phyloP scores from a whole-genome alignment of 2,888 invertebrate genomes.

The Acheta domesticus region DNA sequence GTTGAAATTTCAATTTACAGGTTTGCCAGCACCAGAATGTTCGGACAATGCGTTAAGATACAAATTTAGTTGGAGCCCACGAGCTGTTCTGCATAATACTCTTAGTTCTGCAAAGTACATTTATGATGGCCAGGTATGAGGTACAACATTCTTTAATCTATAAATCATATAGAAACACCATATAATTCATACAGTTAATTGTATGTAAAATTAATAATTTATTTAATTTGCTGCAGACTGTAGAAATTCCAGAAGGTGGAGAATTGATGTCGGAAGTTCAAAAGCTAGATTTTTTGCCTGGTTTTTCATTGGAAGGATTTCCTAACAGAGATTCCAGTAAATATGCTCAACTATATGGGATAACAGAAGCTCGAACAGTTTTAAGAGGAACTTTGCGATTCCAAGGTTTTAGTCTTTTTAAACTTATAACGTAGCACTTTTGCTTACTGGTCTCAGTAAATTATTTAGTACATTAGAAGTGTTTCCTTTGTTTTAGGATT shows the following conservation, averaged over 20 bases:
- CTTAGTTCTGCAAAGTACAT: slow-evolving; percentile 85
- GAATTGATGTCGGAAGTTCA: slow-evolving; percentile 79
- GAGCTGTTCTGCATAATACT: slow-evolving; percentile 87
- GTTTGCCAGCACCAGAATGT: slow-evolving; percentile 94
- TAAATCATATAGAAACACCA: no score
- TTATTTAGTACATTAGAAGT: neutral
- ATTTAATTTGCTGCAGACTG: neutral
- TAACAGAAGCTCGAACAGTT: slow-evolving; percentile 81
- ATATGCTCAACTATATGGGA: slow-evolving; percentile 83
- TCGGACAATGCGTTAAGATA: slow-evolving; percentile 87
- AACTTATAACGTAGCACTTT: neutral
- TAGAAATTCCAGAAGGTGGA: slow-evolving; percentile 82
- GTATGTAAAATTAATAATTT: neutral
- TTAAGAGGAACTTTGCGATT: slow-evolving; percentile 92
- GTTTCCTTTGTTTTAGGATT: slow-evolving; percentile 60
- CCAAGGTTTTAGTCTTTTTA: slow-evolving; percentile 51
- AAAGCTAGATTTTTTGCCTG: slow-evolving; percentile 86
- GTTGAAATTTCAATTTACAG: slow-evolving; percentile 44
- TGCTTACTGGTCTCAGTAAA: neutral
- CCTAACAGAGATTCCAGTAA: slow-evolving; percentile 94
- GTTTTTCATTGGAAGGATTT: slow-evolving; percentile 93
- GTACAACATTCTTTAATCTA: neutral
- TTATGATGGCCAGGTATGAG: slow-evolving; percentile 67
- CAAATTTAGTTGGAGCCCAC: slow-evolving; percentile 96
- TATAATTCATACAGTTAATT: neutral